A percentile compares a stretch with the other conserved stretches of the same genome.
These are phyloP conservation scores for Diplodus sargus DNA, from an alignment of 2,797 vertebrate genomes.

Conservation along the genomic window DNA sequence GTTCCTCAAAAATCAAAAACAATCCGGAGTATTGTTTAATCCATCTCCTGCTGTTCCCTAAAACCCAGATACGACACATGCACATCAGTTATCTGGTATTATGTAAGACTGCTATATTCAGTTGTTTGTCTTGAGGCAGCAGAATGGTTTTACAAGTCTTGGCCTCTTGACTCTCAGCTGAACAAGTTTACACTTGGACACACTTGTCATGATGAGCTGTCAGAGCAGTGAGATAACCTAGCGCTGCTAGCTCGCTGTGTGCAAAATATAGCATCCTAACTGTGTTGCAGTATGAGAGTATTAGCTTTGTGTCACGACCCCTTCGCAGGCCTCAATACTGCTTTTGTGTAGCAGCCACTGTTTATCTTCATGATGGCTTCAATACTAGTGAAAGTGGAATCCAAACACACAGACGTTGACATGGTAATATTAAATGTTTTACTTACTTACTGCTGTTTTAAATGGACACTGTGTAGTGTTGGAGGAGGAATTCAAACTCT, in stretches of 20 bases:
- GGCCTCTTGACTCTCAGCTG: conserved; percentile 5
- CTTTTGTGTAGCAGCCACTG: too few relatives aligned
- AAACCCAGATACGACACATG: not conserved
- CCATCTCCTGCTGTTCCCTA: conserved; percentile 27
- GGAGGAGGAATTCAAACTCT: too few relatives aligned
- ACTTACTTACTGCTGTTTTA: not conserved
- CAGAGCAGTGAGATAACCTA: conserved; percentile 14
- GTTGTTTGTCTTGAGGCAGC: conserved; percentile 9
- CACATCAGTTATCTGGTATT: not conserved
- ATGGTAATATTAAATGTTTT: not conserved
- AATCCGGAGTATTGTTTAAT: conserved; percentile 19
- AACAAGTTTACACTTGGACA: conserved; percentile 18
- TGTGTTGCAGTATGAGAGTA: not conserved
- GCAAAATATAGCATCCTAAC: not conserved
- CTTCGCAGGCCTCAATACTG: not conserved
- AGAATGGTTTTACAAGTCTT: not conserved
- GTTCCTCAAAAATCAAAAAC: not conserved
- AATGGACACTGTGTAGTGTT: too few relatives aligned
- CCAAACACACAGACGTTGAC: too few relatives aligned
- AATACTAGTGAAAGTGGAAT: not conserved
- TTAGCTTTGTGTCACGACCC: not conserved
- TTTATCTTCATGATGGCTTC: not conserved
- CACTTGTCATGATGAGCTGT: conserved; percentile 12
- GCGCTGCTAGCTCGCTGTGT: not conserved
- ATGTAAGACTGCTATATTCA: not conserved